Conservation (phyloP, 2,797 vertebrate species). For the Rallus crepitans region DNA sequence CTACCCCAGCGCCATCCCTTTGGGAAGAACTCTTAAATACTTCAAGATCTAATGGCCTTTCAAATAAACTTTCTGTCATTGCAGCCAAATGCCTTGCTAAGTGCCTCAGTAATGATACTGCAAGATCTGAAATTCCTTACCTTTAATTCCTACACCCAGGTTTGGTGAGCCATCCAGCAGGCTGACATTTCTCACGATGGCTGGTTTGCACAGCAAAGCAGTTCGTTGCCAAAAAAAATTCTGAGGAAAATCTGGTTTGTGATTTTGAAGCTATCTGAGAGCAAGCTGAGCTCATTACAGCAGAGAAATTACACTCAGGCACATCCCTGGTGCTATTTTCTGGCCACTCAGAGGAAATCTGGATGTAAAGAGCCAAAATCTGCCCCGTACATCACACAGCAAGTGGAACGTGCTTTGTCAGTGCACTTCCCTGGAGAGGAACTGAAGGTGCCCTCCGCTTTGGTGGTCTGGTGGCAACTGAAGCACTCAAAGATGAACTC, state of each 20-base stretch:
- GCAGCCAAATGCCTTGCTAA: neutral
- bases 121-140: neutral
- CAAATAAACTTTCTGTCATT: neutral
- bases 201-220: neutral
- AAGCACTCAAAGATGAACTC: neutral
- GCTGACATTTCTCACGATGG: neutral
- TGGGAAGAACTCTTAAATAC: neutral
- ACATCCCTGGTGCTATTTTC: neutral
- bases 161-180: constrained; percentile 22
- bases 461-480: neutral
- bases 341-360: neutral
- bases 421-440: neutral
- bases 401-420: neutral
- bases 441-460: neutral
- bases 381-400: accelerated
- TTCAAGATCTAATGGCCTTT: neutral
- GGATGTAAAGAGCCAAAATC: neutral
- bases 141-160: neutral
- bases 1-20: neutral
- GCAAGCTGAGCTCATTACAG: neutral
- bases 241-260: neutral
- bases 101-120: neutral
- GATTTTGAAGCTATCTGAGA: neutral
- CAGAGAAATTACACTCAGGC: neutral
- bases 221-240: neutral